A percentile compares a stretch with the other conserved stretches of the same genome.
Evolutionary conservation across 2,113 vertebrate species (phyloP).

Genomic region (Pontoporia blainvillei): DNA sequence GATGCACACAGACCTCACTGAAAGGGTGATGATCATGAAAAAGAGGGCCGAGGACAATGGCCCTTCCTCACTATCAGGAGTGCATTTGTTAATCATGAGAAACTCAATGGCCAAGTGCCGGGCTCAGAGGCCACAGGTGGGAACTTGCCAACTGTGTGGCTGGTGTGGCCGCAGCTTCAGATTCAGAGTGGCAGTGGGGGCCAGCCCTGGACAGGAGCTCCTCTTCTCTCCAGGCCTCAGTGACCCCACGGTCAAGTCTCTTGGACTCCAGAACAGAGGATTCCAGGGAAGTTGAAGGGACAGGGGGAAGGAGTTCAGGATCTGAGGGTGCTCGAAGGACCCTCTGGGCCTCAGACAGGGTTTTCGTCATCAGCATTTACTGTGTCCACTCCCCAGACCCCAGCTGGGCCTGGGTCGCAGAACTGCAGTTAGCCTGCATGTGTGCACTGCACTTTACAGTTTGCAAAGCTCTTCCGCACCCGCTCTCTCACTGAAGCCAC

Average conservation of each 20-base stretch:
- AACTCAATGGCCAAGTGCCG: background rate
- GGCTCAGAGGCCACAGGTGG: background rate
- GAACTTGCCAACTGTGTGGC: background rate
- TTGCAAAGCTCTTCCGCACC: background rate
- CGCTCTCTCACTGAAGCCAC: background rate
- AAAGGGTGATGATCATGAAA: background rate
- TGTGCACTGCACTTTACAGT: background rate
- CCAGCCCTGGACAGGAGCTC: background rate
- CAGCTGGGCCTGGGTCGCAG: background rate
- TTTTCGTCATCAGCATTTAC: background rate
- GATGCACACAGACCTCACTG: background rate
- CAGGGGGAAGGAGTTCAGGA: background rate
- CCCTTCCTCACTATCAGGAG: background rate
- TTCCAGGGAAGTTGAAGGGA: background rate
- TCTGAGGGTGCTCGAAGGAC: background rate
- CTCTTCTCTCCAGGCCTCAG: background rate
- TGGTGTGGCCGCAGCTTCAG: background rate
- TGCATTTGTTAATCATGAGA: background rate
- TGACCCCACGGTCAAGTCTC: accelerated
- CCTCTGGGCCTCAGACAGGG: background rate
- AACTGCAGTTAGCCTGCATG: background rate
- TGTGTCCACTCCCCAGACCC: background rate
- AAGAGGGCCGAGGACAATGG: background rate
- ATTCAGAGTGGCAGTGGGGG: background rate
- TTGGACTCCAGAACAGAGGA: background rate